Base-by-base conservation (phyloP, 1,140 invertebrate genomes). In the Macrotrachela quadricornifera region DNA sequence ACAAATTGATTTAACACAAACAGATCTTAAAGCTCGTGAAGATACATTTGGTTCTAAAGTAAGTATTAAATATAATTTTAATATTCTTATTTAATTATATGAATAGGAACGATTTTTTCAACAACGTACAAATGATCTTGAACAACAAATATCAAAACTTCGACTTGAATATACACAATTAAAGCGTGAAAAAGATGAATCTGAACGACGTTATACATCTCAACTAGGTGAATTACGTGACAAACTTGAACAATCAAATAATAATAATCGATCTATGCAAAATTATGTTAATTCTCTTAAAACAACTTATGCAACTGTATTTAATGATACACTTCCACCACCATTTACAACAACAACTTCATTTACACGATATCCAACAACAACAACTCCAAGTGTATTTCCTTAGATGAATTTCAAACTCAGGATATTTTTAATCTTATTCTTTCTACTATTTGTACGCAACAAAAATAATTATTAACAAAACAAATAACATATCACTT, bases 281-380 rank as follows among this genome's bases (percentile, higher is more conserved):
- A 44, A 47, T 37, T 53, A 53, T 48, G 46, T 53, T 17, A 53
- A 42, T 16, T 53, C 46, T 53, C 46, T 53, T 37, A 53, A 53
- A 48, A 53, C 41, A 42, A 46, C 51, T 10, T 53, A 53, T 37
- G 46, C 46, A 4, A 12, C 44, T 15, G 46, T 46, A 13, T 53
- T 53, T 13, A 53, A 53, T 43, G 51, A 53, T 48, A 43, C 30
- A 12, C 37, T 44, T 47, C 21, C 46, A 17, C 51, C 21, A 30
- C 8, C 21, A 30, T 30, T 30, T 2, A 30, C 8, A 8, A 8
- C 21, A 30, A 2, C 21, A 30, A 4, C 21, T n/a, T n/a, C 21
- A 4, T 30, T 30, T 30, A 4, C 21, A 30, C 21, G 21, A 30
- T 30, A 30, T 30, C 2, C 21, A 30, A 4, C 21, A 30, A 30